A percentile compares a stretch with the other conserved stretches of the same genome.
phyloP scores from a whole-genome alignment of 2,797 vertebrate species.

The Mionectes olivaceus region DNA sequence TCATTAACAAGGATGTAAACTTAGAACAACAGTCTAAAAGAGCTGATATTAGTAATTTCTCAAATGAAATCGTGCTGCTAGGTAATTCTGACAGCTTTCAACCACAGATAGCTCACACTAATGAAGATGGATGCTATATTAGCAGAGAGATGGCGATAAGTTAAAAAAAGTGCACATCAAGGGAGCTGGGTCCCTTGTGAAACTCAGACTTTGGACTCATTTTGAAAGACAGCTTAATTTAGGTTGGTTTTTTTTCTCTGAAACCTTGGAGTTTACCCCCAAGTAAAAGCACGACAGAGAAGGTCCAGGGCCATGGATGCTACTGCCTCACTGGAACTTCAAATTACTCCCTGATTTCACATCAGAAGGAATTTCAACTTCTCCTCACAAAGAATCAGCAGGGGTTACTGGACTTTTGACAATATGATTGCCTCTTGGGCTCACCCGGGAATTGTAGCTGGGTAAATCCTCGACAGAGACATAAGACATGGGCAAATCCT shows the following conservation, averaged over 20 bases:
- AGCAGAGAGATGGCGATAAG: neutral
- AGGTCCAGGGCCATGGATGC: neutral
- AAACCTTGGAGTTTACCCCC: neutral
- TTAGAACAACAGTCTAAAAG: neutral
- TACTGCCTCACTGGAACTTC: neutral
- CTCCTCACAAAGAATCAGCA: neutral
- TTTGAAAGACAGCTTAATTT: neutral
- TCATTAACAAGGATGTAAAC: neutral
- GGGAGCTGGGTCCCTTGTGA: neutral
- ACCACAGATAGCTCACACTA: conserved; percentile 14
- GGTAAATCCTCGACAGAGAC: neutral
- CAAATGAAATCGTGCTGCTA: conserved; percentile 37
- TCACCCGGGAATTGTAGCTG: neutral
- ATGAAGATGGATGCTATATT: conserved; percentile 51
- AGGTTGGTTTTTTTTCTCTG: fast-evolving
- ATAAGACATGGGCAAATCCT: neutral
- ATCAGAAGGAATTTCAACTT: neutral
- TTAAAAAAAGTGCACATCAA: neutral
- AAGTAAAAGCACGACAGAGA: neutral
- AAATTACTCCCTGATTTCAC: neutral
- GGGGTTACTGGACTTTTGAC: neutral
- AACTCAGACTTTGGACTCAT: neutral
- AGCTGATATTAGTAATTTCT: conserved; percentile 45
- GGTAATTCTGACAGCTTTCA: conserved; percentile 60
- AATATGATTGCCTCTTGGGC: neutral